These are phyloP conservation scores for Condylostylus longicornis DNA, from an alignment of 1,140 invertebrate species.

Conservation along the genomic window DNA sequence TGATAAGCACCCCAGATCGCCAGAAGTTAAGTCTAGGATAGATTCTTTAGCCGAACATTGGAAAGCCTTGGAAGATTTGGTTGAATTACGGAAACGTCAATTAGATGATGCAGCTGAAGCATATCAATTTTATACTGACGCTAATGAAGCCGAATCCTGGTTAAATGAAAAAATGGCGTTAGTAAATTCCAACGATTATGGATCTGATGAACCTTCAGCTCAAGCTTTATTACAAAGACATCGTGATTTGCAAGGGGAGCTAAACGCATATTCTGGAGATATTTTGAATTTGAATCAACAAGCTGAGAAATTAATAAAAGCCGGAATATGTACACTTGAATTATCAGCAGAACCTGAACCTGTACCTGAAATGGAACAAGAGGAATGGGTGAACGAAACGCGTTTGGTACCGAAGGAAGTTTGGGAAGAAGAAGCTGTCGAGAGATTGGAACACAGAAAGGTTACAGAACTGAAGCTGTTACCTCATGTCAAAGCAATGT, in stretches of 20 bases:
- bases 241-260: constrained; percentile 74
- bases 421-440: constrained; percentile 78
- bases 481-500: constrained; percentile 65
- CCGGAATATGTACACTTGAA: constrained; percentile 61
- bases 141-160: constrained; percentile 96
- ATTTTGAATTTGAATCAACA: constrained; percentile 73
- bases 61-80: constrained; percentile 70
- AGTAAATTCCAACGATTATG: constrained; percentile 74
- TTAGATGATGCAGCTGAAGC: constrained; percentile 88
- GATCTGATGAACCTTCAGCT: constrained; percentile 77
- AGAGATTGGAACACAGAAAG: constrained; percentile 66
- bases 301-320: constrained; percentile 63
- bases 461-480: constrained; percentile 74
- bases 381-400: constrained; percentile 62
- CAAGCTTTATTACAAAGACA: constrained; percentile 74
- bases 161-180: constrained; percentile 84
- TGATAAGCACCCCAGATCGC: constrained; percentile 58
- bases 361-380: constrained; percentile 45
- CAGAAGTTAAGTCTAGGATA: constrained; percentile 65
- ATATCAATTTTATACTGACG: constrained; percentile 89
- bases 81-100: constrained; percentile 65
- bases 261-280: constrained; percentile 80
- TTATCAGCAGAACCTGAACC: constrained; percentile 50
- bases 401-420: constrained; percentile 74
- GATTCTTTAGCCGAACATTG: constrained; percentile 69